These are phyloP conservation scores for Morelia viridis DNA, from an alignment of 2,797 vertebrate genomes.

Conservation along the genomic window DNA sequence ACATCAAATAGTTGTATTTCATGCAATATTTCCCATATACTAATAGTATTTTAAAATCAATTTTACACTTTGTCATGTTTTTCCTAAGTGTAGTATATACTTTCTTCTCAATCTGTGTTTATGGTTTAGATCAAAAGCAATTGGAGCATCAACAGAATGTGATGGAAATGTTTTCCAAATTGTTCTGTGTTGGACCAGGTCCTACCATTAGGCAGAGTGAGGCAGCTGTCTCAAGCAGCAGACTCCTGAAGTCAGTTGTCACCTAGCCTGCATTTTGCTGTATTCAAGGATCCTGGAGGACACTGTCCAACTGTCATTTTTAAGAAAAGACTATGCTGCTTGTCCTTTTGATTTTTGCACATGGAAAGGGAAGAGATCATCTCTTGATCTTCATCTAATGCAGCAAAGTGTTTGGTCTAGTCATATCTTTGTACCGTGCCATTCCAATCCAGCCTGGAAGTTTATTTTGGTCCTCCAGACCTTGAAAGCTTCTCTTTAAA, in stretches of 20 bases:
- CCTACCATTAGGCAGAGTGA: not conserved
- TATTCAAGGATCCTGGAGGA: not conserved
- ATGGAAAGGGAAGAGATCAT: not conserved
- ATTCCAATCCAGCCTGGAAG: not conserved
- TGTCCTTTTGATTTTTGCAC: not conserved
- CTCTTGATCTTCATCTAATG: not conserved
- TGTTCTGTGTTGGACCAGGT: not conserved
- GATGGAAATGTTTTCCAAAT: not conserved
- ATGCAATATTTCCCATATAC: not conserved
- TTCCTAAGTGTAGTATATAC: not conserved
- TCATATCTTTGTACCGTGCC: not conserved
- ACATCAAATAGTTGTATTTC: not conserved
- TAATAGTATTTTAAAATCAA: not conserved
- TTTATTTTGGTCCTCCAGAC: not conserved
- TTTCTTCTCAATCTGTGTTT: not conserved
- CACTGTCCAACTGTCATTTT: not conserved
- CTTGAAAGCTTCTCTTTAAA: not conserved
- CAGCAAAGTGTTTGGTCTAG: not conserved
- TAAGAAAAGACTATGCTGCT: not conserved
- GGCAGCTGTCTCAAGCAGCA: not conserved
- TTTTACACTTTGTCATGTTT: not conserved
- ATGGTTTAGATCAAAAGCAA: not conserved
- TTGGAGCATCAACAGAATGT: not conserved
- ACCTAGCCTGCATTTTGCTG: not conserved
- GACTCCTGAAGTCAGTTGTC: not conserved